Conservation (phyloP, 2,888 invertebrate genomes). For the Stictocephala bisonia region DNA sequence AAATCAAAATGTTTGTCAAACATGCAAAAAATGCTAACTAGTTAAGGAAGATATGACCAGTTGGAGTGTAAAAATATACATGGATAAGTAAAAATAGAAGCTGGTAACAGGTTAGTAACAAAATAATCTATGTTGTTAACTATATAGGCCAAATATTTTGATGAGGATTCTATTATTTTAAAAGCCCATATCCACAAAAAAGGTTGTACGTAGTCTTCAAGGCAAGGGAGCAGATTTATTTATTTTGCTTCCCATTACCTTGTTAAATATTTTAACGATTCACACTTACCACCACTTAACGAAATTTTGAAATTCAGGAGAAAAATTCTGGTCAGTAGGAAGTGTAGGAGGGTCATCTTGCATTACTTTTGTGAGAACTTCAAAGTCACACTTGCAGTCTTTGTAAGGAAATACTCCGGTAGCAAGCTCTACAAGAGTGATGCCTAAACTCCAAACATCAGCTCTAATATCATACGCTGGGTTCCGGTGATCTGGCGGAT, state of each 20-base stretch:
- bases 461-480: slow-evolving; percentile 99
- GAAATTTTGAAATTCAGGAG: slow-evolving; percentile 88
- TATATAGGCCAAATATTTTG: too few species aligned
- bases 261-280: not conserved
- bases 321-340: slow-evolving; percentile 81
- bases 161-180: not conserved
- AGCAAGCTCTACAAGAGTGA: slow-evolving; percentile 95
- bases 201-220: too few species aligned
- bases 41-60: too few species aligned
- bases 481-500: slow-evolving; percentile 89
- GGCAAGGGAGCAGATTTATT: too few species aligned
- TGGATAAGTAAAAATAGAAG: too few species aligned
- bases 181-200: too few species aligned
- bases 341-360: slow-evolving; percentile 89
- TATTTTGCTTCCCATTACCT: too few species aligned
- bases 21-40: too few species aligned
- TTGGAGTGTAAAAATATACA: too few species aligned
- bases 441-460: slow-evolving; percentile 99
- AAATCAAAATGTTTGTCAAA: too few species aligned
- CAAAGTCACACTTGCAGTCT: slow-evolving; percentile 97
- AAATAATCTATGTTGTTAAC: too few species aligned
- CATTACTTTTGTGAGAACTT: slow-evolving; percentile 93
- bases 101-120: too few species aligned
- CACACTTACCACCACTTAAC: slow-evolving; percentile 85
- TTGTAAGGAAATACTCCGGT: slow-evolving; percentile 95